Evolutionary conservation across 2,888 invertebrate species (phyloP).

Genomic region (Tenthredo notha): DNA sequence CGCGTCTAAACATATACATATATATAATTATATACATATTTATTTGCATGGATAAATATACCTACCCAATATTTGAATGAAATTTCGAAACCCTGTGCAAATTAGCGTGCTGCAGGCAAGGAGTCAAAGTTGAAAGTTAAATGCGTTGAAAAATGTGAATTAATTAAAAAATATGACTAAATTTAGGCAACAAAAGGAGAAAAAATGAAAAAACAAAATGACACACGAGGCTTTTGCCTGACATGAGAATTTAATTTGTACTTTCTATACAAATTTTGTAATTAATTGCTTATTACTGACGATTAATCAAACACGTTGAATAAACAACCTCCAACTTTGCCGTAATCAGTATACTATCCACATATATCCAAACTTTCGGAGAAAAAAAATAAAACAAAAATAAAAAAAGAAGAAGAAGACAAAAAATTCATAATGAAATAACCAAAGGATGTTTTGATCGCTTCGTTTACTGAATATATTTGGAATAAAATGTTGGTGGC

Average conservation of each 20-base stretch:
- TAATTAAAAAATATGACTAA: constrained; percentile 5
- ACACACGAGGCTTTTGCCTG: not conserved
- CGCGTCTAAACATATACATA: not conserved
- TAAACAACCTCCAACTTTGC: constrained; percentile 17
- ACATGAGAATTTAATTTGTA: not conserved
- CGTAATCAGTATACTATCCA: constrained; percentile 9
- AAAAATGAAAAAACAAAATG: not conserved
- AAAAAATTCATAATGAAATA: constrained; percentile 15
- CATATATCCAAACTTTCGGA: not conserved
- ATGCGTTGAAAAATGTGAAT: not conserved
- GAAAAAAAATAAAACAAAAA: not conserved
- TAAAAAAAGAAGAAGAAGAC: not conserved
- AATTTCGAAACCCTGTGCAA: not conserved
- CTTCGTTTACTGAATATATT: constrained; percentile 46
- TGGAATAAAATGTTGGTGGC: constrained; percentile 47
- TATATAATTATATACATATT: not conserved
- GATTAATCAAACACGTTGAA: constrained; percentile 36
- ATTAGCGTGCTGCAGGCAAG: not conserved
- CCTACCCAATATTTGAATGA: not conserved
- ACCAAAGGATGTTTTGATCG: constrained; percentile 36
- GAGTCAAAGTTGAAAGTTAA: constrained; percentile 13
- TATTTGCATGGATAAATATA: not conserved
- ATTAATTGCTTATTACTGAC: constrained; percentile 18
- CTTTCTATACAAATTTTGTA: constrained; percentile 26
- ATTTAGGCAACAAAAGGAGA: not conserved